phyloP scores from a whole-genome alignment of 2,797 vertebrate species.

The Molossus alvarezi region DNA sequence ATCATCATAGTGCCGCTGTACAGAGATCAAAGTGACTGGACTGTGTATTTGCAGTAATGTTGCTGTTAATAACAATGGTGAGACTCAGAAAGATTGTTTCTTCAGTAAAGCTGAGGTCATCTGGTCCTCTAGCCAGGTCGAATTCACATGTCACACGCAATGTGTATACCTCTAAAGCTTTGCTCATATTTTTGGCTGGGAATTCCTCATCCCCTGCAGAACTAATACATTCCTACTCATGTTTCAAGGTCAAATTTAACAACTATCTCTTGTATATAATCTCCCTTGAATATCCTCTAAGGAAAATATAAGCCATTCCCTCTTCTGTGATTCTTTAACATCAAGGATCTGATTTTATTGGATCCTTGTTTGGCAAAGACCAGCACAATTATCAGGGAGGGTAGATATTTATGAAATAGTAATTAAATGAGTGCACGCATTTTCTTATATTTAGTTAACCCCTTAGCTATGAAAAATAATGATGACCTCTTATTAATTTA shows the following conservation, averaged over 20 bases:
- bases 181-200: neutral
- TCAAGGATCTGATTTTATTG: constrained; percentile 10
- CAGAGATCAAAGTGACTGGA: neutral
- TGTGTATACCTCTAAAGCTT: neutral
- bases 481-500: constrained; percentile 41
- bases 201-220: neutral
- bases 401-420: neutral
- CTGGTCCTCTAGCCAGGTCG: neutral
- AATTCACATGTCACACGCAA: neutral
- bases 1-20: neutral
- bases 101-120: constrained; percentile 24
- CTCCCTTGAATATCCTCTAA: neutral
- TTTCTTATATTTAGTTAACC: constrained; percentile 43
- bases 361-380: neutral
- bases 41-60: neutral
- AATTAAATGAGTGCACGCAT: neutral
- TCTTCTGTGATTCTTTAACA: neutral
- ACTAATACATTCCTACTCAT: neutral
- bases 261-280: neutral
- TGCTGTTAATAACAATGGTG: neutral
- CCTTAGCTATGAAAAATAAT: constrained; percentile 54
- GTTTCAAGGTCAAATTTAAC: constrained; percentile 49
- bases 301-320: neutral
- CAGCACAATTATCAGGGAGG: neutral
- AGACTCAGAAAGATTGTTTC: constrained; percentile 31